phyloP scores from a whole-genome alignment of 2,797 vertebrate species.

The Tokudaia muenninki region DNA sequence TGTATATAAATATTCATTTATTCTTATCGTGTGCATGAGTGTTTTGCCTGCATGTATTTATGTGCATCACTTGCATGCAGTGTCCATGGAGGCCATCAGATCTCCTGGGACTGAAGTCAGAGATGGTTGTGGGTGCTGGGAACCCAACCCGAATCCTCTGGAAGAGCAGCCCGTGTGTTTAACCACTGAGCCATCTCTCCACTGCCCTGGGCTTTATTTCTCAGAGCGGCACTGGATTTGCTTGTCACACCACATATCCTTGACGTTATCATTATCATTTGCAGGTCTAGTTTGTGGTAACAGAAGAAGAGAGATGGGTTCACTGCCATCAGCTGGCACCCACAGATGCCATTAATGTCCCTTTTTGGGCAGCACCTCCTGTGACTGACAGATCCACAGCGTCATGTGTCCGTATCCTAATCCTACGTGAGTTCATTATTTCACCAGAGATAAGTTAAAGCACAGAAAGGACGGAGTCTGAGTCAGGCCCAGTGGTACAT shows the following conservation, averaged over 20 bases:
- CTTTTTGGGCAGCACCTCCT: background rate
- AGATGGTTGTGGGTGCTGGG: background rate
- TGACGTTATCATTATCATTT: background rate
- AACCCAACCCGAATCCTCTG: background rate
- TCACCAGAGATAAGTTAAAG: background rate
- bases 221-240: constrained; percentile 53
- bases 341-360: background rate
- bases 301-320: background rate
- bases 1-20: background rate
- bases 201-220: background rate
- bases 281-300: background rate
- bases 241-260: background rate
- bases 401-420: background rate
- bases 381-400: background rate
- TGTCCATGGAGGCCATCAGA: background rate
- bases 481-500: no score
- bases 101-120: background rate
- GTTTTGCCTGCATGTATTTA: background rate
- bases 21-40: background rate
- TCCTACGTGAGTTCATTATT: background rate
- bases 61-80: background rate
- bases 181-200: background rate
- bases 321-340: background rate
- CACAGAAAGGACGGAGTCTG: background rate
- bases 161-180: background rate